Evolutionary conservation across 2,113 vertebrate genomes (phyloP).

Genomic region (Anarhynchus alexandrinus): DNA sequence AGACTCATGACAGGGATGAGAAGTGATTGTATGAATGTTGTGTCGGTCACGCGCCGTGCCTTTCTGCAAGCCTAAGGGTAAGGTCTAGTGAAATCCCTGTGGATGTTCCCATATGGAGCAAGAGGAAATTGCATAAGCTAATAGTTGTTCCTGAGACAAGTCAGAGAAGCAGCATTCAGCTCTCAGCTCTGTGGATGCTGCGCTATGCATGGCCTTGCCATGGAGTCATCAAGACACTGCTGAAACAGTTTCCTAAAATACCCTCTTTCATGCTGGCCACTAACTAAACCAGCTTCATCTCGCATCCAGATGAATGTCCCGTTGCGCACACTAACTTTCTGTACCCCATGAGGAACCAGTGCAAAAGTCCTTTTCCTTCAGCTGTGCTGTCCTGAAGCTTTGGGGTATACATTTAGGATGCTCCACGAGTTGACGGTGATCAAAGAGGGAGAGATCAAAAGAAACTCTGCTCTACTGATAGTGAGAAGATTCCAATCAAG

Average conservation of each 20-base stretch:
- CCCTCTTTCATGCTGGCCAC: background rate
- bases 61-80: background rate
- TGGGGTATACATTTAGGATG: background rate
- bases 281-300: background rate
- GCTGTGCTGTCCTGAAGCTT: background rate
- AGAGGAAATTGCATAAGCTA: background rate
- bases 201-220: background rate
- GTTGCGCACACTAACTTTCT: background rate
- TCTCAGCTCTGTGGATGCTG: background rate
- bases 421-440: rapidly evolving
- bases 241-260: background rate
- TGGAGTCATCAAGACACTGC: background rate
- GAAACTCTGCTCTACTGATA: background rate
- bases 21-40: background rate
- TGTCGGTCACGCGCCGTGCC: background rate
- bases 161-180: background rate
- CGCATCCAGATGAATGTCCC: background rate
- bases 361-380: background rate
- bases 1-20: background rate
- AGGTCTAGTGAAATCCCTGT: background rate
- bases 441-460: background rate
- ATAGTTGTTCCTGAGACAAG: background rate
- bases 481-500: background rate
- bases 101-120: background rate
- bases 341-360: background rate